Evolutionary conservation across 2,797 vertebrate genomes (phyloP).

Genomic region (Notolabrus celidotus): DNA sequence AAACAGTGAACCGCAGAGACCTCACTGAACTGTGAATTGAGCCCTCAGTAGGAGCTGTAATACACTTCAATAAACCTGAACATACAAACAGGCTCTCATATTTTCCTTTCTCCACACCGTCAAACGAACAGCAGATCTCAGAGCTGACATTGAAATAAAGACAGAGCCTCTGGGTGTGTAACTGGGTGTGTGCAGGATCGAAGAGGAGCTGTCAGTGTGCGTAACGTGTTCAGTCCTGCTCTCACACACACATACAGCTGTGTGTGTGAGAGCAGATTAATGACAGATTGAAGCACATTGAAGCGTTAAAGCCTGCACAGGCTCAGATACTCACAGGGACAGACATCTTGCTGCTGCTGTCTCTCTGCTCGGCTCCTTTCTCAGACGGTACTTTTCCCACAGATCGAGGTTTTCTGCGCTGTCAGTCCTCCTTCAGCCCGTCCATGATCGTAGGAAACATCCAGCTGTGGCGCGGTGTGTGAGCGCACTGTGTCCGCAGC

Average conservation of each 20-base stretch:
- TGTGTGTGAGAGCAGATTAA: background rate
- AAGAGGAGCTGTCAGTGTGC: background rate
- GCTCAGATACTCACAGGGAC: constrained; percentile 81
- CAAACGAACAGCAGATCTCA: background rate
- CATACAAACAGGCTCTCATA: too few relatives aligned
- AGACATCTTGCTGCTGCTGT: constrained; percentile 77
- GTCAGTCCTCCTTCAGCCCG: constrained; percentile 33
- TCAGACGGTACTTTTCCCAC: constrained; percentile 33
- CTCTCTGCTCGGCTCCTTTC: constrained; percentile 21
- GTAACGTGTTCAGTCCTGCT: background rate
- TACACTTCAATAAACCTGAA: too few relatives aligned
- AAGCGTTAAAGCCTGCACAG: constrained; percentile 4
- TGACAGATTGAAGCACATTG: background rate
- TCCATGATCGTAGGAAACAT: constrained; percentile 36
- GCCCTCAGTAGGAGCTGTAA: background rate
- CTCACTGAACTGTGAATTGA: background rate
- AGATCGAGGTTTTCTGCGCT: constrained; percentile 36
- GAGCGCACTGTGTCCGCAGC: background rate
- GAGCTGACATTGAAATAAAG: constrained; percentile 1
- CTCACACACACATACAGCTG: too few relatives aligned
- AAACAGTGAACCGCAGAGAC: background rate
- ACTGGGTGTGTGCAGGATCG: constrained; percentile 31
- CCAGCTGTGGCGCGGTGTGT: constrained; percentile 4
- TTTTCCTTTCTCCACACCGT: too few relatives aligned
- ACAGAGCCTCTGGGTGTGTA: background rate